phyloP scores from a whole-genome alignment of 2,113 vertebrate genomes.

The Capreolus pygargus region DNA sequence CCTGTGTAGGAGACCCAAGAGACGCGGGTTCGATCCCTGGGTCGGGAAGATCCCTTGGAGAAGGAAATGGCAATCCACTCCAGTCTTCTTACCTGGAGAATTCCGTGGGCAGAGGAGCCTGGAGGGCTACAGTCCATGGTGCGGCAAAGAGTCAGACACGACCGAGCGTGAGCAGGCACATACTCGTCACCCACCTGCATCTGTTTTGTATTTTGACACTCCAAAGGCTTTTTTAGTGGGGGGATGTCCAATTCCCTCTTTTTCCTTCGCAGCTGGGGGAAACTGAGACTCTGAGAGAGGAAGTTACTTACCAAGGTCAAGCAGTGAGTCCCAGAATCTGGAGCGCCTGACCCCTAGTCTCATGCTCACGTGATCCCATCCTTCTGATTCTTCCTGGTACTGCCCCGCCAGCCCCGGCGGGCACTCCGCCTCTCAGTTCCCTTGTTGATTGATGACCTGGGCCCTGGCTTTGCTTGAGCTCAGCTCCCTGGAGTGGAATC shows the following conservation, averaged over 20 bases:
- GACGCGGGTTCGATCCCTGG: neutral
- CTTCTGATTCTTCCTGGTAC: neutral
- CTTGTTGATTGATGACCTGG: neutral
- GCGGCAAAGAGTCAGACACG: neutral
- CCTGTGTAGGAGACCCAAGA: neutral
- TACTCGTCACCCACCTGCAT: neutral
- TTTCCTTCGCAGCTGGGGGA: neutral
- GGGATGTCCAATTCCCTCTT: rapidly evolving
- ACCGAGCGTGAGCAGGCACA: neutral
- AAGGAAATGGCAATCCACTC: neutral
- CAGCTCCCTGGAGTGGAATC: neutral
- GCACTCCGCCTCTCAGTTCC: neutral
- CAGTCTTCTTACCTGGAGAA: neutral
- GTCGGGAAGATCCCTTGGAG: neutral
- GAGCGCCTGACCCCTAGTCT: neutral
- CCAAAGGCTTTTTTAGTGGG: neutral
- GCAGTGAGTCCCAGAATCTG: neutral
- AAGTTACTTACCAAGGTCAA: neutral
- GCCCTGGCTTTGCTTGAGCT: neutral
- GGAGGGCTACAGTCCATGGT: neutral
- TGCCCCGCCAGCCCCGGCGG: neutral
- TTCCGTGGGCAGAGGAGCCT: neutral
- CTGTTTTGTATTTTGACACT: neutral
- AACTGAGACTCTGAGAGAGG: neutral
- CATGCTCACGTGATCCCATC: neutral